Percentiles rank a stretch among this genome's conserved stretches.
Evolutionary conservation across 2,797 vertebrate species (phyloP).

Genomic region (Acestrorhynchus altus): DNA sequence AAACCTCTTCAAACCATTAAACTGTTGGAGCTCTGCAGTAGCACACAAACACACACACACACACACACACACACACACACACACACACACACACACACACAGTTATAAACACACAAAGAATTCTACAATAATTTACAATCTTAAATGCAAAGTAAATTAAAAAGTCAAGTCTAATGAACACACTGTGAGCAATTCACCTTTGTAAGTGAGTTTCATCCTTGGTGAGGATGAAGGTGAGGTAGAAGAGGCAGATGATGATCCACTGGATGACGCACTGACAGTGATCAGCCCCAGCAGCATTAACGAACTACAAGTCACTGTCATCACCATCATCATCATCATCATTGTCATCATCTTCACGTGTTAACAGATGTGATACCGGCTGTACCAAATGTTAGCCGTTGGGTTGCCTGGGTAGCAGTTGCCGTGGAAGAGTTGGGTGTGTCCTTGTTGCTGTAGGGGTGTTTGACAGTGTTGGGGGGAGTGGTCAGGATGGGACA

Average conservation of each 20-base stretch:
- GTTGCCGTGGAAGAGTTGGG: not conserved
- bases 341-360: conserved; percentile 61
- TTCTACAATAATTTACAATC: not conserved
- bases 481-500: conserved; percentile 34
- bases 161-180: too few species aligned
- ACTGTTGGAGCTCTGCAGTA: conserved; percentile 85
- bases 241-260: conserved; percentile 46
- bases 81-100: too few species aligned
- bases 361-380: conserved; percentile 12
- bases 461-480: conserved; percentile 9
- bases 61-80: not conserved
- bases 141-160: too few species aligned
- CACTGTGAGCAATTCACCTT: conserved; percentile 71
- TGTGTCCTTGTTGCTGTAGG: conserved; percentile 21
- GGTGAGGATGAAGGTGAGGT: conserved; percentile 70
- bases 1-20: conserved; percentile 85
- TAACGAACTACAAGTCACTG: conserved; percentile 72
- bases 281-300: conserved; percentile 72
- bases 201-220: conserved; percentile 82
- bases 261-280: conserved; percentile 64
- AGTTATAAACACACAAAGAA: not conserved
- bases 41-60: not conserved
- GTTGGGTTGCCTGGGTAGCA: conserved; percentile 31
- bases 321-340: conserved; percentile 66
- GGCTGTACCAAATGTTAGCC: conserved; percentile 17